Conservation (phyloP, 1,140 invertebrate species). For the Cardiocondyla obscurior region DNA sequence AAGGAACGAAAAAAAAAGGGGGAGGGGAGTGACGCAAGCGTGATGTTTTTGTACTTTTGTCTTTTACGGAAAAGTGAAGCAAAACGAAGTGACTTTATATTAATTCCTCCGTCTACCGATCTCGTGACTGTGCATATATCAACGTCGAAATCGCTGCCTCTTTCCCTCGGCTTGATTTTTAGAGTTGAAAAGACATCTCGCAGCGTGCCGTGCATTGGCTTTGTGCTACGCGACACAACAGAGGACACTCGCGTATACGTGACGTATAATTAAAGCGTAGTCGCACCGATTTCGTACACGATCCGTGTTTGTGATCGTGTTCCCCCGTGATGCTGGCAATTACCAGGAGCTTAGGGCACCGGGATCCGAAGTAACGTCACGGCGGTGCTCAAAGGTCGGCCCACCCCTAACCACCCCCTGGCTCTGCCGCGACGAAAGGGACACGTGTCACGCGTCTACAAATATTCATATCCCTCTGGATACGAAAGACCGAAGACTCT, state of each 20-base stretch:
- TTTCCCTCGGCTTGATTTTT: background rate
- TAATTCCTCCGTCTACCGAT: background rate
- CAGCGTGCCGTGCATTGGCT: background rate
- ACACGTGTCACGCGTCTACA: constrained; percentile 40
- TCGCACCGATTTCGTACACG: constrained; percentile 18
- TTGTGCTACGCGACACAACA: constrained; percentile 22
- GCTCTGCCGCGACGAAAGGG: background rate
- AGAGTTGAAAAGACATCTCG: constrained; percentile 17
- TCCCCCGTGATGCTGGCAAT: constrained; percentile 50
- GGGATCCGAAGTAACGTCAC: background rate
- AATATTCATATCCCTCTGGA: constrained; percentile 41
- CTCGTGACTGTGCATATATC: constrained; percentile 16
- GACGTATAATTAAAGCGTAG: constrained; percentile 47
- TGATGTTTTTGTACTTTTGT: background rate
- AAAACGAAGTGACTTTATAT: background rate
- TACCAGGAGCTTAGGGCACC: constrained; percentile 40
- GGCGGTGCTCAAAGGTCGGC: constrained; percentile 26
- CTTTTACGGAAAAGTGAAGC: background rate
- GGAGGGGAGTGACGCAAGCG: background rate
- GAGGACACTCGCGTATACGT: constrained; percentile 35
- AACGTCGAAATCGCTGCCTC: background rate
- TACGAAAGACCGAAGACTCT: background rate
- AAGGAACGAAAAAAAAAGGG: background rate
- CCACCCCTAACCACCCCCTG: constrained; percentile 33
- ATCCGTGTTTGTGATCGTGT: constrained; percentile 47